Percentiles rank a stretch among this genome's conserved stretches.
Evolutionary conservation across 2,888 invertebrate species (phyloP).

Genomic region (Aphelenchoides bicaudatus): DNA sequence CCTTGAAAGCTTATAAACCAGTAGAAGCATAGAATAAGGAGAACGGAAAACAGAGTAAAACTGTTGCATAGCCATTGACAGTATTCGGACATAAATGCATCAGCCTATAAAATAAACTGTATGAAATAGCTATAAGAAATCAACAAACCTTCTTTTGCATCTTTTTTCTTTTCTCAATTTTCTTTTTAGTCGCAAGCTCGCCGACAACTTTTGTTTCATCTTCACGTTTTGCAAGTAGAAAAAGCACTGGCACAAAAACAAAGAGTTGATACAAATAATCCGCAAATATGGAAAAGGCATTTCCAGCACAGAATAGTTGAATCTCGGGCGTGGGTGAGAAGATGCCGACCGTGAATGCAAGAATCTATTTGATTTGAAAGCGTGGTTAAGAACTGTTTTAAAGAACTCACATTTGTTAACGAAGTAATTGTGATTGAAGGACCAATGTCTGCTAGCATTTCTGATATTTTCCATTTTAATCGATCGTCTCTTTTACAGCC

Average conservation of each 20-base stretch:
- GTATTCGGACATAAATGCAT: constrained; percentile 29
- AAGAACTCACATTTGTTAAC: constrained; percentile 81
- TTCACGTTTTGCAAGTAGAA: too few species aligned
- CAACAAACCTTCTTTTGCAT: too few species aligned
- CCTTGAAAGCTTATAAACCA: constrained; percentile 40
- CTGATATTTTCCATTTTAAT: constrained; percentile 72
- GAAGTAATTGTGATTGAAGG: constrained; percentile 90
- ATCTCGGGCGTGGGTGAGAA: constrained; percentile 88
- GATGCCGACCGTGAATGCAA: constrained; percentile 83
- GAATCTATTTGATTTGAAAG: too few species aligned
- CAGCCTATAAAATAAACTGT: neutral
- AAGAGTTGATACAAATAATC: constrained; percentile 81
- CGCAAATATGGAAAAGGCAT: constrained; percentile 83
- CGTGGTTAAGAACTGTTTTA: too few species aligned
- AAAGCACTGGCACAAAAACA: constrained; percentile 26
- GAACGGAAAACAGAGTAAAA: constrained; percentile 48
- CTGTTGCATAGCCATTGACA: constrained; percentile 50
- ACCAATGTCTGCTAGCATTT: constrained; percentile 83
- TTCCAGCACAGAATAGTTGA: constrained; percentile 87
- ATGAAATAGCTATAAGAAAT: neutral
- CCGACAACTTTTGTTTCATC: too few species aligned
- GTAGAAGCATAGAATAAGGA: constrained; percentile 42
- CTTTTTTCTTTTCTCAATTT: too few species aligned
- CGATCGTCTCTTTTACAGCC: constrained; percentile 11
- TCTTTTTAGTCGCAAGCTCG: too few species aligned